Evolutionary conservation across 1,140 invertebrate genomes (phyloP).

Genomic region (Calliphora vicina): DNA sequence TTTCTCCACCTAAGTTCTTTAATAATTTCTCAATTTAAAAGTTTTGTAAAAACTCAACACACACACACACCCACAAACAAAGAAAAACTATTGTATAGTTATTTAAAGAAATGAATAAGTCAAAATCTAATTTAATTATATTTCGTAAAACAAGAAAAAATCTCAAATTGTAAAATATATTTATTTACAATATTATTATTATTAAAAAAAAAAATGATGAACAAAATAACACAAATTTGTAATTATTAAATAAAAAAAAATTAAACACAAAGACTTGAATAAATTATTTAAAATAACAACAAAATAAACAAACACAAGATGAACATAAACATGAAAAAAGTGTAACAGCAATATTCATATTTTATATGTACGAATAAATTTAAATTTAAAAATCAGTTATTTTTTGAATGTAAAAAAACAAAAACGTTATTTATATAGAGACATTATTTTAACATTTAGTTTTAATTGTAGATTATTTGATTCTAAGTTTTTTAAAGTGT

Average conservation of each 20-base stretch:
- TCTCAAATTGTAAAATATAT: neutral
- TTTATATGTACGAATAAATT: neutral
- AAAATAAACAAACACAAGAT: neutral
- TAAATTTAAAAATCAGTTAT: neutral
- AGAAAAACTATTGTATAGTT: neutral
- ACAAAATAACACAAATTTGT: neutral
- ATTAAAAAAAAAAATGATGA: neutral
- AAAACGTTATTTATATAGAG: neutral
- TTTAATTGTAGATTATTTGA: neutral
- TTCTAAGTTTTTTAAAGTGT: neutral
- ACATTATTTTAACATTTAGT: neutral
- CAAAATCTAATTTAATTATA: neutral
- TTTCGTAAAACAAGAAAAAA: neutral
- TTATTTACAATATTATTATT: neutral
- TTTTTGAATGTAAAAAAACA: neutral
- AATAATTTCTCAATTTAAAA: too few species aligned
- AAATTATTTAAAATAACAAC: neutral
- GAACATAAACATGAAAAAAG: too few species aligned
- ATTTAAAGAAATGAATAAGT: neutral
- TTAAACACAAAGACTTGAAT: neutral
- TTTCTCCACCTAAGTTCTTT: too few species aligned
- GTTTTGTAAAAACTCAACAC: neutral
- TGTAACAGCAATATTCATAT: conserved; percentile 11
- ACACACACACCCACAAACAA: neutral
- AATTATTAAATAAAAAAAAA: neutral